Percentiles rank a stretch among this genome's conserved stretches.
Conservation (phyloP, 2,113 vertebrate species). For the Laticauda laticaudata region DNA sequence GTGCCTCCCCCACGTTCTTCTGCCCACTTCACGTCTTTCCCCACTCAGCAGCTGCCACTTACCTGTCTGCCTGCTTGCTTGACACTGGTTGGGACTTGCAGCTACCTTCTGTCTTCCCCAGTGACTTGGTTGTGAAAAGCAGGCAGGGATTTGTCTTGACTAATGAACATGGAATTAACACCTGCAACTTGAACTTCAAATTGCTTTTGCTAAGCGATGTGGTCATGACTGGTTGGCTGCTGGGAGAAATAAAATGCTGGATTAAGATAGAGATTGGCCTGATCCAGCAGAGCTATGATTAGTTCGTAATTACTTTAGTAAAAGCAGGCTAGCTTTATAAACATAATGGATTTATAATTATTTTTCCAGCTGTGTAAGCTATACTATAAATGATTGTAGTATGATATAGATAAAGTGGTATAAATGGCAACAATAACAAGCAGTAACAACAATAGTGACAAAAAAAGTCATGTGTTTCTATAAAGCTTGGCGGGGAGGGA, state of each 20-base stretch:
- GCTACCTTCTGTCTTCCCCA: not conserved
- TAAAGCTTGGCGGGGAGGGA: slow-evolving; percentile 17
- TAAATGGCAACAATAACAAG: not conserved
- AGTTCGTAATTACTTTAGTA: not conserved
- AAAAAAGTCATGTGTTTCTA: not conserved
- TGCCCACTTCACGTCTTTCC: not conserved
- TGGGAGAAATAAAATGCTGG: not conserved
- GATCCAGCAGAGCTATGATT: not conserved
- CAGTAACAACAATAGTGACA: slow-evolving; percentile 2
- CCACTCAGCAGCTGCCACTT: not conserved
- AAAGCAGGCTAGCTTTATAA: not conserved
- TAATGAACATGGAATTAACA: not conserved
- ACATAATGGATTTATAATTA: not conserved
- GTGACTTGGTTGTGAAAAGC: not conserved
- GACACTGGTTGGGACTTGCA: not conserved
- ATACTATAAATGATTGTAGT: slow-evolving; percentile 36
- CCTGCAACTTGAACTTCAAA: not conserved
- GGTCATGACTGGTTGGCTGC: not conserved
- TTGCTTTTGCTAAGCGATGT: not conserved
- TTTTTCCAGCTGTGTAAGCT: slow-evolving; percentile 23
- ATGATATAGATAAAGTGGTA: slow-evolving; percentile 4
- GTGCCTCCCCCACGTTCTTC: not conserved
- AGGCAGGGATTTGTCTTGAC: not conserved
- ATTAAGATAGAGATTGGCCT: not conserved
- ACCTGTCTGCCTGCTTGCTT: not conserved